phyloP scores from a whole-genome alignment of 2,113 vertebrate species.

The Cynocephalus volans region DNA sequence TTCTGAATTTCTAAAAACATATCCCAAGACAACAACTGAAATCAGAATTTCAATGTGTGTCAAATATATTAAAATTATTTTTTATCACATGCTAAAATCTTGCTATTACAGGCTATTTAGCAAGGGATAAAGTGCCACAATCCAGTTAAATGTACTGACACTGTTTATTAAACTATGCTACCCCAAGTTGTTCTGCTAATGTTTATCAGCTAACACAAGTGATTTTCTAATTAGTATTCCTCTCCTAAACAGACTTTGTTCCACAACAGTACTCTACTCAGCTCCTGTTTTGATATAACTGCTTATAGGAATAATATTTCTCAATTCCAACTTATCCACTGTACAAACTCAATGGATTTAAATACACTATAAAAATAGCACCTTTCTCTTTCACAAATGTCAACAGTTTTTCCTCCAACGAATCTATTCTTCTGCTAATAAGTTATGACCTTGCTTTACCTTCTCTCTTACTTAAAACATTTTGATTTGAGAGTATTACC shows the following conservation, averaged over 20 bases:
- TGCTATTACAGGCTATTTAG: neutral
- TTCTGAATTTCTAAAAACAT: neutral
- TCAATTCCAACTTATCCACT: neutral
- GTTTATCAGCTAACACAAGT: neutral
- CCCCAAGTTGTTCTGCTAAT: neutral
- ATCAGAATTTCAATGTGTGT: neutral
- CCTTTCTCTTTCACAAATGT: constrained; percentile 74
- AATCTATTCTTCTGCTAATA: neutral
- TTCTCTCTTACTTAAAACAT: neutral
- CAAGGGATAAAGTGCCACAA: neutral
- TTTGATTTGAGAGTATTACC: neutral
- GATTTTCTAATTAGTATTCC: neutral
- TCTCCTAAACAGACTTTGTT: neutral
- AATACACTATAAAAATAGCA: constrained; percentile 4
- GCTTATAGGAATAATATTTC: neutral
- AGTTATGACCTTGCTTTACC: neutral
- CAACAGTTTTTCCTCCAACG: neutral
- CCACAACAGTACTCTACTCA: neutral
- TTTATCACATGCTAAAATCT: constrained; percentile 7
- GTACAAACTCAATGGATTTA: neutral
- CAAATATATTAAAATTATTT: constrained; percentile 52
- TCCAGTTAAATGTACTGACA: neutral
- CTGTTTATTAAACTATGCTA: constrained; percentile 25
- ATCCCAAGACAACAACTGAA: neutral
- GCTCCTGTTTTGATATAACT: neutral